These are phyloP conservation scores for Ctenosaura bakeri DNA, from an alignment of 2,797 vertebrate genomes.

Conservation along the genomic window DNA sequence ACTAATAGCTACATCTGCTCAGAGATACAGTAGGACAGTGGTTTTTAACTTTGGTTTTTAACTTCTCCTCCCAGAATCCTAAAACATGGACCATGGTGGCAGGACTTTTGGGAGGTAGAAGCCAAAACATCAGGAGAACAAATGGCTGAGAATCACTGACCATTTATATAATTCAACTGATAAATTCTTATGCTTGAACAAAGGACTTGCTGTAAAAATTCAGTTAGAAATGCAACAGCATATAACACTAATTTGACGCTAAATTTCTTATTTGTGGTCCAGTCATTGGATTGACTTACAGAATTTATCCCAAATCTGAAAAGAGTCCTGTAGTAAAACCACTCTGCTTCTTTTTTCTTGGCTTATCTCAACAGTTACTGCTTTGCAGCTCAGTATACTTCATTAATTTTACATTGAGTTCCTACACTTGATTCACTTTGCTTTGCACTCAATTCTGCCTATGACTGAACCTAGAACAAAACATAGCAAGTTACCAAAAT, in stretches of 20 bases:
- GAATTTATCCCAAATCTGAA: neutral
- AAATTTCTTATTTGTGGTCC: neutral
- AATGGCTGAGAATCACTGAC: too few species aligned
- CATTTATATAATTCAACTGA: neutral
- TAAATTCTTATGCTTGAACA: neutral
- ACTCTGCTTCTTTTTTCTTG: neutral
- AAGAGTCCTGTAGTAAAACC: neutral
- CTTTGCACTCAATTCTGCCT: neutral
- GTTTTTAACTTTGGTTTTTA: too few species aligned
- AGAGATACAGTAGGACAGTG: too few species aligned
- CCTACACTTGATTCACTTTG: neutral
- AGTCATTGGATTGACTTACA: neutral
- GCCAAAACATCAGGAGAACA: too few species aligned
- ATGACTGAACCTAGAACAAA: neutral
- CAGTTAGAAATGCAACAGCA: too few species aligned
- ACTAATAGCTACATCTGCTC: neutral
- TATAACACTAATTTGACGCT: neutral
- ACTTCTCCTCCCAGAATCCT: neutral
- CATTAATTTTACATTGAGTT: neutral
- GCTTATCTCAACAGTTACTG: neutral
- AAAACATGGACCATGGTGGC: too few species aligned
- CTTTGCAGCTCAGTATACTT: neutral
- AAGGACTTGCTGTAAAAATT: neutral
- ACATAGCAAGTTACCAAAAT: conserved; percentile 5
- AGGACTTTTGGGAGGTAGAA: too few species aligned